Conservation (phyloP, 1,140 invertebrate genomes). For the Scaptodrosophila lebanonensis region DNA sequence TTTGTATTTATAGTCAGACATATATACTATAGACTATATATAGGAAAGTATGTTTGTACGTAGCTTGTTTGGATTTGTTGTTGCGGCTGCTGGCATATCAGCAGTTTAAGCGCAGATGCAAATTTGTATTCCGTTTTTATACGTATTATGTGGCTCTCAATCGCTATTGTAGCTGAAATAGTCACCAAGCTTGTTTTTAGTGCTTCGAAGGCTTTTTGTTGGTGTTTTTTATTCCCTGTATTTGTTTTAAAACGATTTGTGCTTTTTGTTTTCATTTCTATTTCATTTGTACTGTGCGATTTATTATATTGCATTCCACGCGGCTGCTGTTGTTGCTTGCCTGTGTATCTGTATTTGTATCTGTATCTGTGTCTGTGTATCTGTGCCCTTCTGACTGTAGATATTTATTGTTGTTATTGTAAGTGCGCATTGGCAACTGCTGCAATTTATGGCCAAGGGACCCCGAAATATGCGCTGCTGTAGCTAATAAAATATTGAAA, state of each 20-base stretch:
- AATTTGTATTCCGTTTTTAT: constrained; percentile 48
- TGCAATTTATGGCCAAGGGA: constrained; percentile 55
- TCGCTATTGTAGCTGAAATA: constrained; percentile 1
- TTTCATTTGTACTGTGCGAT: background rate
- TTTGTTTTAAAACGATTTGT: constrained; percentile 68
- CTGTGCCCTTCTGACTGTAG: constrained; percentile 9
- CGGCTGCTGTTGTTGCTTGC: constrained; percentile 20
- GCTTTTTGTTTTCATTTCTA: constrained; percentile 14
- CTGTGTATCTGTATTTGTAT: constrained; percentile 15
- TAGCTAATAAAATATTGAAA: constrained; percentile 70
- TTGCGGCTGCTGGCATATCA: constrained; percentile 52
- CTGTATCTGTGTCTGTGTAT: constrained; percentile 2
- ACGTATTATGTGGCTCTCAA: constrained; percentile 35
- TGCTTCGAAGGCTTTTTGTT: constrained; percentile 1
- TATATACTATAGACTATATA: constrained; percentile 8
- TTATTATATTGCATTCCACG: constrained; percentile 6
- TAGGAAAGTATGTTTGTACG: constrained; percentile 14
- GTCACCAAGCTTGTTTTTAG: constrained; percentile 10
- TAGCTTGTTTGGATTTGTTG: constrained; percentile 28
- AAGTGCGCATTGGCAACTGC: constrained; percentile 46
- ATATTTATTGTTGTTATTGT: constrained; percentile 60
- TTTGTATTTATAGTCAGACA: background rate
- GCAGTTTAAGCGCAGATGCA: constrained; percentile 54
- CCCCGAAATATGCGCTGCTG: background rate
- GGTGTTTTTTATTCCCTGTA: constrained; percentile 29